phyloP scores from a whole-genome alignment of 2,797 vertebrate genomes.

The Alauda arvensis region DNA sequence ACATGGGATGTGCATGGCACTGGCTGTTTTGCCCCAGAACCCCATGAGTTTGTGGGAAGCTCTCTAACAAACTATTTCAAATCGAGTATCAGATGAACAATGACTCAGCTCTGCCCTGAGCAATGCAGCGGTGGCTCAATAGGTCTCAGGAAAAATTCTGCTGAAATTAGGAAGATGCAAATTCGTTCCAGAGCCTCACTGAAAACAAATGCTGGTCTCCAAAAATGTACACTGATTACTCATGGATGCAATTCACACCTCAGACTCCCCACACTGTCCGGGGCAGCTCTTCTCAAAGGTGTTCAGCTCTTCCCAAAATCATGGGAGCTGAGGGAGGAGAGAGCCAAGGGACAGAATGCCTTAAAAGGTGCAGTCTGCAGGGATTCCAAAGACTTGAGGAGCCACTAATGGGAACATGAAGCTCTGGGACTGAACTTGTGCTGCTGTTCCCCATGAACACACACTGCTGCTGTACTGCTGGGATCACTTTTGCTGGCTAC shows the following conservation, averaged over 20 bases:
- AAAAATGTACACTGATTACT: background rate
- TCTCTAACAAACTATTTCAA: constrained; percentile 11
- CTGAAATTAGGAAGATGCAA: background rate
- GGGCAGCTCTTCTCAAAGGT: background rate
- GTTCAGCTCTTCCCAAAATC: background rate
- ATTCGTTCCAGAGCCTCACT: background rate
- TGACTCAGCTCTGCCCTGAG: background rate
- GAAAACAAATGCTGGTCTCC: background rate
- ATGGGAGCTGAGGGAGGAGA: background rate
- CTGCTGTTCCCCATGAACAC: background rate
- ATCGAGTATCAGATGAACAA: background rate
- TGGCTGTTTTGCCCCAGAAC: background rate
- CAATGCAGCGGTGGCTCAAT: background rate
- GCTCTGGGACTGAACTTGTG: background rate
- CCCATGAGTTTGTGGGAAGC: background rate
- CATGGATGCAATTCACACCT: background rate
- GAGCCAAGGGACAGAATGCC: background rate
- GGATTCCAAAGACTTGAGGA: background rate
- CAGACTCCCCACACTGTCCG: background rate
- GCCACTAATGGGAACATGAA: background rate
- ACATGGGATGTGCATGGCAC: background rate
- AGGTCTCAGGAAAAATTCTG: background rate
- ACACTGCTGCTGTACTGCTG: background rate
- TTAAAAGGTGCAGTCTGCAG: background rate
- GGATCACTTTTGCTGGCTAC: background rate